Evolutionary conservation across 23 tunicate genomes (phyloP), one percentile per base, ranked within the genome.

Genomic region (Phallusia fumigata): DNA sequence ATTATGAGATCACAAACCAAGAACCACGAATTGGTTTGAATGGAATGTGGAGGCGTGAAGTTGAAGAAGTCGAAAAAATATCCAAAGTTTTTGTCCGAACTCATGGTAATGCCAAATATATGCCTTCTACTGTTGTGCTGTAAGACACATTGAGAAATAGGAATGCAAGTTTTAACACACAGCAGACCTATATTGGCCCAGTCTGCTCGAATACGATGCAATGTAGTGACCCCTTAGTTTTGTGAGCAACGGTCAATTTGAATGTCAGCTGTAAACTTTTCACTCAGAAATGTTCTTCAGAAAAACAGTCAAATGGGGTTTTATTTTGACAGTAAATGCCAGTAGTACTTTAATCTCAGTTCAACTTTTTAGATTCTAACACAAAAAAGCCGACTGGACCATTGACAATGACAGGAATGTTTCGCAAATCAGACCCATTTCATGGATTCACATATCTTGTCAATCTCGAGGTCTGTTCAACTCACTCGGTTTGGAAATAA

Each of bases 31-130:
- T 91, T 8, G 94, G 97, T 28, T 40, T 92, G 19, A 92, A 92
- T 50, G 97, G 97, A 31, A 88, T 88, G 92, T 88, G 97, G 92
- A 92, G 69, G 49, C 64, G 75, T 6, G 97, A 92, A 76, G 85
- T 79, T 16, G 65, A 80, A 19, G 79, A 79, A 44, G 80, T 88
- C 75, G 84, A 92, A 45, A 51, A 65, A 33, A 40, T 47, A 64
- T 86, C 84, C 5, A 36, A 73, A 58, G 33, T 31, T 13, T 50
- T 76, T 30, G 53, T 79, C 16, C 22, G n/a, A 35, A 44, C 81
- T 21, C 33, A 81, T 64, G 86, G 82, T 79, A 75, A 78, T 51
- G 13, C 2, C 13, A 13, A 74, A 30, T 40, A 40, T n/a, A n/a
- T n/a, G n/a, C n/a, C n/a, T n/a, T n/a, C n/a, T n/a, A 52, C 65